A percentile compares a stretch with the other conserved stretches of the same genome.
phyloP scores from a whole-genome alignment of 2,113 vertebrate genomes.

The Nyctereutes procyonoides region DNA sequence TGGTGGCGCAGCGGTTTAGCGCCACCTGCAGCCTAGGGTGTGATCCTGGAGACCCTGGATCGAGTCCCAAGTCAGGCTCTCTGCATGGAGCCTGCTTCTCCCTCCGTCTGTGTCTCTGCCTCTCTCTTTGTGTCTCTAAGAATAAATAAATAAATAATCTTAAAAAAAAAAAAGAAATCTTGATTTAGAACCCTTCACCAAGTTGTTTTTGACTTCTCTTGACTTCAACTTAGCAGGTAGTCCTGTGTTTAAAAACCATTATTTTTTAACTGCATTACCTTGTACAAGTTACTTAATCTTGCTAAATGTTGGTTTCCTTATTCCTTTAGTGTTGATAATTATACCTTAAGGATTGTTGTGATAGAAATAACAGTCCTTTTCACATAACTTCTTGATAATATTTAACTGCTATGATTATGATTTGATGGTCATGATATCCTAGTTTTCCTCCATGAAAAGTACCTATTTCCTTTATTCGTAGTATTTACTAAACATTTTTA shows the following conservation, averaged over 20 bases:
- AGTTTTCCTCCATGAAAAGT: background rate
- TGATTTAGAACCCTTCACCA: background rate
- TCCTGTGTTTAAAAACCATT: conserved; percentile 13
- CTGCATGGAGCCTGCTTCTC: no score
- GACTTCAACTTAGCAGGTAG: background rate
- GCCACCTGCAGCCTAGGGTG: no score
- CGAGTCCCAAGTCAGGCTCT: no score
- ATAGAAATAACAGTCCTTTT: background rate
- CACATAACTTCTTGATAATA: background rate
- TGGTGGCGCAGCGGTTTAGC: no score
- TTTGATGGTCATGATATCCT: background rate
- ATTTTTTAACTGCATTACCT: background rate
- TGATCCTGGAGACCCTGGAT: no score
- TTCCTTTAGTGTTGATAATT: background rate
- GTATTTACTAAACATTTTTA: conserved; percentile 5
- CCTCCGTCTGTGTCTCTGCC: no score
- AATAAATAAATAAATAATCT: no score
- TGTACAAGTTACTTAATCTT: conserved; percentile 5
- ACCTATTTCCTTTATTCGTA: background rate
- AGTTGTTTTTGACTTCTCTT: background rate
- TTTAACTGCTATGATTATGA: background rate
- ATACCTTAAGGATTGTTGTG: background rate
- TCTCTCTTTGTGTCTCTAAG: no score
- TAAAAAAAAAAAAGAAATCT: background rate
- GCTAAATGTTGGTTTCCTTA: background rate